Percentiles rank a stretch among this genome's conserved stretches.
Evolutionary conservation across 2,113 vertebrate genomes (phyloP).

Genomic region (Centropristis striata): DNA sequence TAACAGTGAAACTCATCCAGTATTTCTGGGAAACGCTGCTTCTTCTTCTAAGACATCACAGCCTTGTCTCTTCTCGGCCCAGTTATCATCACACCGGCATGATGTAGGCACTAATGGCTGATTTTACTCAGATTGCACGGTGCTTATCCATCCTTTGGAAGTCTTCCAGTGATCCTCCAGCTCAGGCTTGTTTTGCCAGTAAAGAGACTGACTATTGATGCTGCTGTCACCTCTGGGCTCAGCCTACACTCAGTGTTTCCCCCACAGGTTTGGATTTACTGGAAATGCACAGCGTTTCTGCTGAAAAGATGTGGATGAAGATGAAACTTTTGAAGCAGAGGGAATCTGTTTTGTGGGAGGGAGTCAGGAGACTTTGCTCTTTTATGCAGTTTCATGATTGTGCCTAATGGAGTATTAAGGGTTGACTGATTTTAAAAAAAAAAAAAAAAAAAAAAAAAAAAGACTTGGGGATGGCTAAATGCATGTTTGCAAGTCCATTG

Average conservation of each 20-base stretch:
- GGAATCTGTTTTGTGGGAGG: not conserved
- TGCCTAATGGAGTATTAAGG: not conserved
- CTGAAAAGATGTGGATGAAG: not conserved
- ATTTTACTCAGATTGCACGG: constrained; percentile 41
- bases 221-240: constrained; percentile 43
- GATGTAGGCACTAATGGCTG: constrained; percentile 45
- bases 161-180: constrained; percentile 39
- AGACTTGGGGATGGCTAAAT: no score
- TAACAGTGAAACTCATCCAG: not conserved
- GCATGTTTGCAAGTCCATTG: no score
- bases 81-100: constrained; percentile 21
- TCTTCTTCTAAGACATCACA: constrained; percentile 10
- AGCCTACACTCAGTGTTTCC: constrained; percentile 33
- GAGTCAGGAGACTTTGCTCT: not conserved
- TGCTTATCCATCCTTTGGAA: constrained; percentile 52
- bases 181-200: constrained; percentile 31
- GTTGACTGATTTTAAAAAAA: not conserved
- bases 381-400: not conserved
- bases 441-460: no score
- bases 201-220: constrained; percentile 32
- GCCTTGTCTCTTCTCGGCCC: constrained; percentile 16
- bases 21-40: constrained; percentile 40
- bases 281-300: not conserved
- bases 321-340: not conserved
- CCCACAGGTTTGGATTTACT: constrained; percentile 40